Evolutionary conservation across 2,797 vertebrate species (phyloP), one percentile per base, ranked within the genome.

Genomic region (Rhinophrynus dorsalis): DNA sequence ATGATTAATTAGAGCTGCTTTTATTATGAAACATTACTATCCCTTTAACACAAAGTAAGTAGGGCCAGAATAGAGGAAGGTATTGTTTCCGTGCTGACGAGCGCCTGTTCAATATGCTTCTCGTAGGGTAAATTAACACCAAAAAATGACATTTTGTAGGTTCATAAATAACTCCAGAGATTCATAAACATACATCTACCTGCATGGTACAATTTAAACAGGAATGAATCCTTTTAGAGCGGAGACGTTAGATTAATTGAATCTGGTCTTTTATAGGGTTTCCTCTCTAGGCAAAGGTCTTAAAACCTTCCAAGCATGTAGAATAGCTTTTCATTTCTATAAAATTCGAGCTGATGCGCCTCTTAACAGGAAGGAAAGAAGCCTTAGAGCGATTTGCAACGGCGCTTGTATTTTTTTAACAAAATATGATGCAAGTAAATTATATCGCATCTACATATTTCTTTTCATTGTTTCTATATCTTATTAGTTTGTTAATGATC

Each of bases 211-310:
- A 32, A 66, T 73, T 66, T 66, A 73, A 59, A 51, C 61, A 52
- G 69, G 69, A 42, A 10, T 15, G 35, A 59, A 66, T 59, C 62
- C 45, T 33, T 60, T 73, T 59, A 42, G 54, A 59, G 54, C 33
- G 33, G 54, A 66, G 62, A 66, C 54, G 54, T 73, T 66, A 59
- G 54, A 66, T 66, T 73, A 73, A 73, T 73, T 73, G 69, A 73
- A 73, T 73, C 69, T 48, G 62, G 61, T 60, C 69, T 73, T 66
- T 73, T 73, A 73, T 73, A 73, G 52, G 54, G 69, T 73, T 73
- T 73, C 62, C 45, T 73, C 69, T 73, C 69, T 51, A 73, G 69
- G 69, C 69, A 40, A 73, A 73, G 69, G 62, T 73, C 69, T 73
- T 73, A 73, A 73, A 73, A 73, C 42, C 69, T 66, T 24, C 69